Base-by-base conservation (phyloP, 2,113 vertebrate species). In the Cricetomys ansorgei region DNA sequence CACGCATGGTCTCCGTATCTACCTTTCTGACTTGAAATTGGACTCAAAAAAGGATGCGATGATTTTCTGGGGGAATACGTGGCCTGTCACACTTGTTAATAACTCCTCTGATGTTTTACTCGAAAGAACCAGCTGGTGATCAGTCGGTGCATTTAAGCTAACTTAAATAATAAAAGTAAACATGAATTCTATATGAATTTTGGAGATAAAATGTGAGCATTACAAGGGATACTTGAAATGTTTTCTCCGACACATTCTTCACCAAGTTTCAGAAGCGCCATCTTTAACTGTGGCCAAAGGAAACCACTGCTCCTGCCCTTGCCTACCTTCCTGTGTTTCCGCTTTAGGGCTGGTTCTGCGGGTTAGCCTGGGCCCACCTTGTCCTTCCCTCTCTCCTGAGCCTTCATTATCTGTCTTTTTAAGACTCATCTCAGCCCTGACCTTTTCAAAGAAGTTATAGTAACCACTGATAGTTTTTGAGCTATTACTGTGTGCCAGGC, bases 201-300 rank as follows among this genome's bases (percentile, higher is more conserved):
- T 87, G n/a, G 94, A 90, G 72, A 65, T 92, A 69, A 89, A 89
- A 91, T 80, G 34, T 93, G 45, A 48, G 55, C 15, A 62, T 55
- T 31, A 17, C 62, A 2, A 34, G 21, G 8, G 31, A 16, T 83
- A 76, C 23, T 73, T 94, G 27, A 50, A n/a, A 79, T 59, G 17
- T 88, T 91, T 80, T 40, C 16, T 90, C n/a, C 92, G 50, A 12
- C 53, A 43, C 45, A 40, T 70, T 83, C 7, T 40, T 76, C 76
- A 87, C 55, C 72, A 87, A 19, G 8, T 53, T 81, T 94, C 40
- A 81, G 37, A 86, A 40, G 29, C 31, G n/a, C 37, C 90, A 1
- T 70, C 65, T 55, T 87, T n/a, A 90, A 59, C 31, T 29, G 29
- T n/a, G 64, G 31, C 40, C 15, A 76, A 69, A 21, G 77, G 67